Base-by-base conservation (phyloP, 2,113 vertebrate species). In the Lycaon pictus region DNA sequence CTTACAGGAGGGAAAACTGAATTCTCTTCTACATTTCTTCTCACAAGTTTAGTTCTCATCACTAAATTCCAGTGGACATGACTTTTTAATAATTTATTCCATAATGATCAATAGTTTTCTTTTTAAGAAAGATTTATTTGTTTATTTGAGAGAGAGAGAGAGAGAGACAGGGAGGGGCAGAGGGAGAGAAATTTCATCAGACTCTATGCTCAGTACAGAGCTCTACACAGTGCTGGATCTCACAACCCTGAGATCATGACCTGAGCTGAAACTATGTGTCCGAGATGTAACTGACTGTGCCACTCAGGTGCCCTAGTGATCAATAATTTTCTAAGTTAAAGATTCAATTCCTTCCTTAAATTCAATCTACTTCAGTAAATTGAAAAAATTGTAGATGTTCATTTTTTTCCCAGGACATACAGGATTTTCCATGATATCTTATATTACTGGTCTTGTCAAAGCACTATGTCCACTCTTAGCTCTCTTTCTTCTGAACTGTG, bases 191-290 rank as follows among this genome's bases (percentile, higher is more conserved):
- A 43, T 10, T 65, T 27, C 15, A 37, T 19, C 69, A 22, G 10
- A 37, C 35, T 35, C 35, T 72, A 20, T 35, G 22, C 35, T 72
- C n/a, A 72, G 69, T 20, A 11, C 19, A 72, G 35, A 72, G 35
- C 35, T 20, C 0, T 5, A 5, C 11, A 2, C 2, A 0, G 20
- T 20, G 71, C 35, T 43, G 5, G 20, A 37, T 12, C 71, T 72
- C 71, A 72, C 35, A 20, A 72, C 23, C 20, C 35, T 23, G 71
- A 23, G 71, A 43, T 72, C 35, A 22, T 72, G 35, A 43, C 20
- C 35, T 43, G 35, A 72, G 35, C 35, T 37, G 35, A 37, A 72
- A 37, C 20, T 2, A 43, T 11, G 10, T 37, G 10, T 72, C 71
- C 1, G 5, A 37, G 2, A 23, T 35, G 37, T 72, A 23, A 37